Conservation (phyloP, 2,888 invertebrate genomes). For the Cantharis nigra region DNA sequence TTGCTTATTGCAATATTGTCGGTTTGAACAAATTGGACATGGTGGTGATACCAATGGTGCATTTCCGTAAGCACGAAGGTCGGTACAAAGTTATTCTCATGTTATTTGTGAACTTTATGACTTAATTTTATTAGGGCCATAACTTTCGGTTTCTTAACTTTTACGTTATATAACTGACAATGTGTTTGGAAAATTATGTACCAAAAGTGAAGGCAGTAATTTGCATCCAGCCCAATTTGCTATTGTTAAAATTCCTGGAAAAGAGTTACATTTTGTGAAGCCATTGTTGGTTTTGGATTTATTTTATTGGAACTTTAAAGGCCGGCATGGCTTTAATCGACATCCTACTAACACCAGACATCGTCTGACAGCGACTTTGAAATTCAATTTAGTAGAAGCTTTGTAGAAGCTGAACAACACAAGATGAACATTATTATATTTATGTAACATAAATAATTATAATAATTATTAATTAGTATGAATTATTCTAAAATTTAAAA, state of each 20-base stretch:
- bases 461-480: too few species aligned
- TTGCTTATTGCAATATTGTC: slow-evolving; percentile 2
- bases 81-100: neutral
- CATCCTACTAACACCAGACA: too few species aligned
- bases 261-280: neutral
- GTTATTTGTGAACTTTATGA: slow-evolving; percentile 13
- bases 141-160: slow-evolving; percentile 15
- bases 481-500: too few species aligned
- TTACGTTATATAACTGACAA: neutral
- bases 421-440: too few species aligned
- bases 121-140: slow-evolving; percentile 8
- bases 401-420: too few species aligned
- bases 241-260: neutral
- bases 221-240: neutral
- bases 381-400: too few species aligned
- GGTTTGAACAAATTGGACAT: slow-evolving; percentile 13
- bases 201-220: neutral
- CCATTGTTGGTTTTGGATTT: neutral
- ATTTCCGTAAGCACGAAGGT: neutral
- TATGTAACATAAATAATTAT: too few species aligned
- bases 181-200: neutral
- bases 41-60: slow-evolving; percentile 6
- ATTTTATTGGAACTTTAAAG: neutral
- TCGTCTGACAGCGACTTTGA: too few species aligned
- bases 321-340: neutral